phyloP scores from a whole-genome alignment of 2,888 invertebrate species.

The Drosophila neoperkinsi region DNA sequence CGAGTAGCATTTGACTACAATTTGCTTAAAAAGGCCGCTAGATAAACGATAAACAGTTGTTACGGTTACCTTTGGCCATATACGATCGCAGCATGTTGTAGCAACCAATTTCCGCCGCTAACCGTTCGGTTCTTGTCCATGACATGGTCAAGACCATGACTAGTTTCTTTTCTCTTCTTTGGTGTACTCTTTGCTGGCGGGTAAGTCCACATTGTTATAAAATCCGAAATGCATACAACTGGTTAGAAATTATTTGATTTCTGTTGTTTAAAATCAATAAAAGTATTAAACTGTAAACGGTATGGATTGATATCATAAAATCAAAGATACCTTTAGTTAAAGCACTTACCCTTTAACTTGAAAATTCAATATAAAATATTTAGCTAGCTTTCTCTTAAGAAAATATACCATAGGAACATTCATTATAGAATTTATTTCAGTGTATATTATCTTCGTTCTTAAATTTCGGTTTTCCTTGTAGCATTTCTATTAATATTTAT shows the following conservation, averaged over 20 bases:
- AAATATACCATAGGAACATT: neutral
- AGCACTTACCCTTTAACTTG: neutral
- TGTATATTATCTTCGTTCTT: conserved; percentile 27
- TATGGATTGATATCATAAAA: neutral
- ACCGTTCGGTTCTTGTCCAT: conserved; percentile 49
- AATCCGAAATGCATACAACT: neutral
- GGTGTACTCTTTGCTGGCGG: conserved; percentile 16
- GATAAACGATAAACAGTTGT: conserved; percentile 69
- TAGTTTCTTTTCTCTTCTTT: conserved; percentile 44
- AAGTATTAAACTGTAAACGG: neutral
- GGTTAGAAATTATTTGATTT: neutral
- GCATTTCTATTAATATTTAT: conserved; percentile 69
- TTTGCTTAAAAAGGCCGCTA: conserved; percentile 70
- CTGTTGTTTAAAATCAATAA: neutral
- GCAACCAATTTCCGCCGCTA: conserved; percentile 47
- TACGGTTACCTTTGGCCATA: conserved; percentile 58
- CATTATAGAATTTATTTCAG: conserved; percentile 13
- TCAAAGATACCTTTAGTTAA: neutral
- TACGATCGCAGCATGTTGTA: conserved; percentile 26
- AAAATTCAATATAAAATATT: neutral
- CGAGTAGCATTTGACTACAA: conserved; percentile 59
- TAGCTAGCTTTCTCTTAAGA: neutral
- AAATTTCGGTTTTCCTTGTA: neutral
- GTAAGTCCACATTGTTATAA: conserved; percentile 1
- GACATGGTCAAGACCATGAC: conserved; percentile 62